These are phyloP conservation scores for Geococcyx californianus DNA, from an alignment of 2,113 vertebrate species.

Conservation along the genomic window DNA sequence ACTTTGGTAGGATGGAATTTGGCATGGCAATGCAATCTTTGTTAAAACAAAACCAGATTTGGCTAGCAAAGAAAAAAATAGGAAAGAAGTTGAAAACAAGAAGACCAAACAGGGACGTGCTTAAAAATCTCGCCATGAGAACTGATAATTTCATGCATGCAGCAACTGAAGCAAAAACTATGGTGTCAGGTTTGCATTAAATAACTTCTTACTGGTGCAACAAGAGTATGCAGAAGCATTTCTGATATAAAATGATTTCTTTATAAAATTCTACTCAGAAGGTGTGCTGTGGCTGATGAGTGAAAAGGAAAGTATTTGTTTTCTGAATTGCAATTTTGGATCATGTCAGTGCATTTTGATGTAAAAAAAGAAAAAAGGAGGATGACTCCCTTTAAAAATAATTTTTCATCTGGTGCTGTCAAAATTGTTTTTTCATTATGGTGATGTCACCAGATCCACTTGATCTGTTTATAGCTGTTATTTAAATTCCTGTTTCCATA, in stretches of 20 bases:
- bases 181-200: not conserved
- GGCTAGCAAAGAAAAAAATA: not conserved
- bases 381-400: not conserved
- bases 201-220: not conserved
- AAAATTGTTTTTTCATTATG: not conserved
- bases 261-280: not conserved
- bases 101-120: not conserved
- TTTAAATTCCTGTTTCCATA: conserved; percentile 47
- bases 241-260: not conserved
- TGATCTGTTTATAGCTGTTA: not conserved
- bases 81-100: not conserved
- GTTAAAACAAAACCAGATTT: not conserved
- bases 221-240: not conserved
- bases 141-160: not conserved
- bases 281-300: not conserved
- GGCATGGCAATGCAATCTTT: conserved; percentile 29
- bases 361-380: not conserved
- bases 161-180: not conserved
- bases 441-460: not conserved
- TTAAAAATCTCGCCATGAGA: not conserved
- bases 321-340: not conserved
- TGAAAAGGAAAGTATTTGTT: not conserved
- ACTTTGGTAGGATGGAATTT: conserved; percentile 59
- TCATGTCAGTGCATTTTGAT: not conserved
- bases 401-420: not conserved